Evolutionary conservation across 2,797 vertebrate genomes (phyloP).

Genomic region (Astyanax mexicanus): DNA sequence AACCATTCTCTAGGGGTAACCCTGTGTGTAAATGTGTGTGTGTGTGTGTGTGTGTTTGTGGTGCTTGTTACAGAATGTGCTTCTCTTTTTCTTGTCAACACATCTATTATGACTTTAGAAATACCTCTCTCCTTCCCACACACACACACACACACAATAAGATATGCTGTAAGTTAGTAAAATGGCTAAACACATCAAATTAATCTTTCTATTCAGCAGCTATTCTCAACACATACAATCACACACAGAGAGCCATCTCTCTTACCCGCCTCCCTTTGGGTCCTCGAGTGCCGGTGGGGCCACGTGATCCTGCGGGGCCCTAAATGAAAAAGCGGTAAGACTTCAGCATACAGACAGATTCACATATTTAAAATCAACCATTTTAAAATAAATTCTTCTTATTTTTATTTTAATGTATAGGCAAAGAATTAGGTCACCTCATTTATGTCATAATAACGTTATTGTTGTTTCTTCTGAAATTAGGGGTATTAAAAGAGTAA

Average conservation of each 20-base stretch:
- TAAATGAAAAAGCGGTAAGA: conserved; percentile 61
- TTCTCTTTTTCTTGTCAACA: neutral
- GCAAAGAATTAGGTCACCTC: too few species aligned
- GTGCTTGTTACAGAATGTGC: neutral
- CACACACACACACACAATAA: neutral
- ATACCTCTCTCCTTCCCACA: neutral
- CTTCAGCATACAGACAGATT: neutral
- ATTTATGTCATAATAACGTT: too few species aligned
- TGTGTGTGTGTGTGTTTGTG: neutral
- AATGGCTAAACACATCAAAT: too few species aligned
- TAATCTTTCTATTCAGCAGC: too few species aligned
- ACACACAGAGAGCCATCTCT: conserved; percentile 22
- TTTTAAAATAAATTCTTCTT: too few species aligned
- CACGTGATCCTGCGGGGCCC: conserved; percentile 87
- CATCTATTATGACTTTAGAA: neutral
- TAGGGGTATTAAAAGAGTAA: too few species aligned
- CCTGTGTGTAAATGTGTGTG: neutral
- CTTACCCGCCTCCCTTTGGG: conserved; percentile 91
- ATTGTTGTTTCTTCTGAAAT: too few species aligned
- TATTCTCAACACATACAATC: neutral
- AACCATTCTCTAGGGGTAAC: neutral
- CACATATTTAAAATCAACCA: too few species aligned
- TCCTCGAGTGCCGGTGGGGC: conserved; percentile 86
- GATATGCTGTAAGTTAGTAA: neutral
- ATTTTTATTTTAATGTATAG: too few species aligned